These are phyloP conservation scores for Nezara viridula DNA, from an alignment of 2,888 invertebrate species.

Conservation along the genomic window DNA sequence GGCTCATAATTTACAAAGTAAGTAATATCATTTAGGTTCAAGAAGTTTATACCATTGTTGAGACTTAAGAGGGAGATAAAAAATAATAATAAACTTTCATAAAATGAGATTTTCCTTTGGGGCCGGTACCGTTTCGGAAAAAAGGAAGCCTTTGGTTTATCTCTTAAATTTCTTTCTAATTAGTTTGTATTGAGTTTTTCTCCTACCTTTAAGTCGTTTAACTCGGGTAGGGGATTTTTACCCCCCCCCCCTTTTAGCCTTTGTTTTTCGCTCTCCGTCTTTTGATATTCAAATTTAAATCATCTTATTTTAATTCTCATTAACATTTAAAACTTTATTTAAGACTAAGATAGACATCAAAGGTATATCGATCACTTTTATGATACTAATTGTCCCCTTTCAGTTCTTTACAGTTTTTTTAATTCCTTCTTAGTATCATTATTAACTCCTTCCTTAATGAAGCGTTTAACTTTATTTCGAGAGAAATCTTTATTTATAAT, in stretches of 20 bases:
- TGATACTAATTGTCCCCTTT: background rate
- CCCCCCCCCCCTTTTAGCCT: too few relatives aligned
- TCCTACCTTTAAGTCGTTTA: conserved; percentile 6
- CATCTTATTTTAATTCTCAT: conserved; percentile 21
- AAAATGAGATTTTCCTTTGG: background rate
- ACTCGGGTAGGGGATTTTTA: background rate
- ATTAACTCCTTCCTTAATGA: background rate
- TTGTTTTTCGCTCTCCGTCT: background rate
- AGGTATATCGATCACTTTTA: conserved; percentile 15
- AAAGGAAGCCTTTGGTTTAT: background rate
- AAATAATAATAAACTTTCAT: conserved; percentile 2
- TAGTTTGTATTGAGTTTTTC: conserved; percentile 30
- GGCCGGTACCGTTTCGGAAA: background rate
- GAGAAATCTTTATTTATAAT: background rate
- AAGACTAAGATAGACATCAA: background rate
- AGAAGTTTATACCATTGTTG: conserved; percentile 25
- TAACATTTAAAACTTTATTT: conserved; percentile 33
- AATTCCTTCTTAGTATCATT: background rate
- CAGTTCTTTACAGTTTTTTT: background rate
- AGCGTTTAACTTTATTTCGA: background rate
- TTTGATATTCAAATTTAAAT: conserved; percentile 45
- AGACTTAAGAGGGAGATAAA: background rate
- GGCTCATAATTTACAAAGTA: background rate
- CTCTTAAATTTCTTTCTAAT: conserved; percentile 48
- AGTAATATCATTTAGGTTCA: background rate